Base-by-base conservation (phyloP, 2,797 vertebrate genomes). In the Peromyscus eremicus region DNA sequence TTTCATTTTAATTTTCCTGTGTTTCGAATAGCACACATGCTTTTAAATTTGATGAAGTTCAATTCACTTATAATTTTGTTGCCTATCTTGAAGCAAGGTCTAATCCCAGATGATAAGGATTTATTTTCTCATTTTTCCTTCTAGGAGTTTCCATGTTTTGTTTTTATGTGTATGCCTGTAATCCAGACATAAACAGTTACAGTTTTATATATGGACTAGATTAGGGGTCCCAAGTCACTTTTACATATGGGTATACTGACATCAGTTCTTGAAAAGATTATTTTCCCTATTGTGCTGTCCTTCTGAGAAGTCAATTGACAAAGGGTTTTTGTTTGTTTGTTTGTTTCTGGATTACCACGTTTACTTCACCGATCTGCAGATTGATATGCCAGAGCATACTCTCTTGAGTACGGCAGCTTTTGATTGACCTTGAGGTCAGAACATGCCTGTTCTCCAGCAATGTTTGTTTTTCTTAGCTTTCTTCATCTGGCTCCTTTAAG, bases 401-500 rank as follows among this genome's bases (percentile, higher is more conserved):
- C 1, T 73, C 19, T 88, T 79, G 37, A 77, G 93, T 79, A 75
- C 5, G n/a, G 9, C 40, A 49, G n/a, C 14, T 71, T 73, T 57
- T 37, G 2, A 60, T 29, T 68, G 57, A 29, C 77, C 89, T 82
- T 91, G 75, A 62, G 68, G 37, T 49, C 37, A 75, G 71, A 37
- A 75, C 23, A 25, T 75, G 37, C 71, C 37, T 86, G 14, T 62
- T 40, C 29, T 91, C 40, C 55, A 81, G 46, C 0, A 82, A 92
- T 82, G 37, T 76, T 92, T 89, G 88, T 73, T 93, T 84, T 29
- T 94, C 46, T 71, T 43, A 68, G 25, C 77, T 96, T 94, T 90
- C 34, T 13, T 77, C 85, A 64, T 82, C 93, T 49, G 43, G 16
- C 0, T 68, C n/a, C 34, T 40, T 91, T 79, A 3, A 12, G 70